Conservation (phyloP, 2,797 vertebrate species). For the Ataeniobius toweri region DNA sequence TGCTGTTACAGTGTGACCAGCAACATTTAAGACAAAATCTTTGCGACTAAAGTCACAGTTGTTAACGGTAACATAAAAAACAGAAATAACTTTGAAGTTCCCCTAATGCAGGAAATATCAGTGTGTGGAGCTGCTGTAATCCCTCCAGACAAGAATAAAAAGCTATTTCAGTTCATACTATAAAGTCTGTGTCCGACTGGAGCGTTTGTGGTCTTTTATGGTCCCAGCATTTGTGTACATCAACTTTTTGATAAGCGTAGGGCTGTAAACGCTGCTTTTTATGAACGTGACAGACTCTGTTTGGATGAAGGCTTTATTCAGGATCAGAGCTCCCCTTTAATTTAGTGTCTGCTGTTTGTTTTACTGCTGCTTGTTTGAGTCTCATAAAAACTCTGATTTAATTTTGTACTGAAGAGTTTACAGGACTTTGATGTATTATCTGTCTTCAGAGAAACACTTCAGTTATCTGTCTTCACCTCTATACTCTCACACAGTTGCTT, state of each 20-base stretch:
- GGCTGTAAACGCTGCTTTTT: conserved; percentile 15
- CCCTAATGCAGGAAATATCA: background rate
- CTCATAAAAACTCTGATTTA: conserved; percentile 20
- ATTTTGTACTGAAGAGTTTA: conserved; percentile 8
- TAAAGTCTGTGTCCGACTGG: background rate
- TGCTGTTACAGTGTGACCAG: background rate
- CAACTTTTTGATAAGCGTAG: conserved; percentile 6
- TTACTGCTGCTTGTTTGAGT: conserved; percentile 17
- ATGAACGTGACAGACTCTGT: conserved; percentile 9
- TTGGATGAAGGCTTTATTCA: conserved; percentile 41
- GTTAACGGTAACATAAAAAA: background rate
- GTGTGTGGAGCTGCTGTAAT: conserved; percentile 11
- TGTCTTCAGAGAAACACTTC: conserved; percentile 13
- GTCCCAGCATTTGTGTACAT: conserved; percentile 7
- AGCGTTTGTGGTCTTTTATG: conserved; percentile 1
- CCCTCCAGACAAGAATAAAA: conserved; percentile 9
- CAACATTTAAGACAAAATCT: background rate
- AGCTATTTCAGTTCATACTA: background rate
- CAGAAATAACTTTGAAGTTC: background rate
- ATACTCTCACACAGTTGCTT: background rate
- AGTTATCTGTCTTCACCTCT: conserved; percentile 1
- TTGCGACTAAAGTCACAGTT: background rate
- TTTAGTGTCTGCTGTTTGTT: conserved; percentile 30
- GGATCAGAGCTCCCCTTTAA: conserved; percentile 28
- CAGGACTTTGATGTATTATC: conserved; percentile 17